Evolutionary conservation across 2,797 vertebrate species (phyloP), one percentile per base, ranked within the genome.

Genomic region (Alcedo atthis): DNA sequence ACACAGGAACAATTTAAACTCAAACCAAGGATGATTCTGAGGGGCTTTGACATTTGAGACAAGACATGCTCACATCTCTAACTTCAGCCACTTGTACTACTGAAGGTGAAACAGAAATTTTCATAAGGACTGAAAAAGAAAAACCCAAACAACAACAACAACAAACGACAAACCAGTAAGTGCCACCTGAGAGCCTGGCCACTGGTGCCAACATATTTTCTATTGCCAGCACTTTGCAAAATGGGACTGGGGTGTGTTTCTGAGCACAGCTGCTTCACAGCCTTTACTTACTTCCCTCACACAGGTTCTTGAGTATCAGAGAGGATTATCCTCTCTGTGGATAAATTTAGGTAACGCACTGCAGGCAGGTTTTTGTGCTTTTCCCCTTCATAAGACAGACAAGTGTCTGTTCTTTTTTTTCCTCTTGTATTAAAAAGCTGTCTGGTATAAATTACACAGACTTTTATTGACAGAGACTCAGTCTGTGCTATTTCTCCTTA

Each of bases 381-480:
- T 58, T 20, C 26, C 45, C 33, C 58, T 90, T 77, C 62, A 42
- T 45, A 75, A 84, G 35, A 63, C 4, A 91, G 35, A 37, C 1
- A 0, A 81, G 8, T 17, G 16, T 81, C 49, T 85, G 48, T 32
- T 70, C 20, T 75, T 71, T 76, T 68, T 30, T 30, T 40, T 19
- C 62, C 30, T 35, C 35, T n/a, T 69, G 26, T 63, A 85, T 81
- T 93, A 79, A 89, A 86, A 89, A 78, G 30, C 66, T 95, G 69
- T 75, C 87, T 81, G 45, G 48, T 78, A 67, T 85, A 91, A 91
- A 85, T 87, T 83, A 79, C 69, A 87, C 40, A 51, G 25, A 57
- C 21, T 73, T 92, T 75, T 91, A 89, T 59, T 91, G 85, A 95
- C 79, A 92, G 87, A 89, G 87, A 87, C 32, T 55, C 62, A 58